Evolutionary conservation across 2,113 vertebrate genomes (phyloP), one percentile per base, ranked within the genome.

Genomic region (Peromyscus leucopus): DNA sequence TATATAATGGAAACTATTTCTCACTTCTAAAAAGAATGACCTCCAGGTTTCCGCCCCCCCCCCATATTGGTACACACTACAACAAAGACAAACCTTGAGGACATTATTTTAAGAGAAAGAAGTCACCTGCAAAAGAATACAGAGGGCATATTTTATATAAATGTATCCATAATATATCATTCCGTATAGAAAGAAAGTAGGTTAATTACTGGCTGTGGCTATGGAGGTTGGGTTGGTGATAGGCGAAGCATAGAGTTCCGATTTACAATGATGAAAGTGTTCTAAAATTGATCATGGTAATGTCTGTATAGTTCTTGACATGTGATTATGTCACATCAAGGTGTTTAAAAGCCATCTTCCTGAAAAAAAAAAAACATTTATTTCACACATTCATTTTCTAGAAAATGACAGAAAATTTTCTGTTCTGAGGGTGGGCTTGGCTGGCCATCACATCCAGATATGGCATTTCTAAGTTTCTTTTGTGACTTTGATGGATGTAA

Each of bases 251-350:
- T 7, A 8, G 61, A 13, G 7, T 82, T 88, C 63, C 11, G 67
- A 57, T 82, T 42, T 19, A 33, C 5, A 21, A 24, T 69, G 17
- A 82, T 86, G 21, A 46, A 79, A 92, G 59, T 90, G 8, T 89
- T 93, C n/a, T 90, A 71, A 94, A 92, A 74, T 75, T 63, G 42
- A 39, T 87, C 75, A 22, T 85, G n/a, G 19, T 39, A n/a, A 75
- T 89, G 9, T 4, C 39, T 90, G 55, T 42, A 92, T 69, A 63
- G 24, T 33, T 96, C 59, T 82, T 2, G 22, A 71, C 22, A 87
- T 92, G 15, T 92, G 46, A 61, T 83, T 83, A n/a, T 78, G 80
- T 46, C 57, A 96, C 39, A 89, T 33, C 80, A 90, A 74, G 69
- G 16, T 75, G 1, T 87, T 72, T 39, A 59, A 89, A 71, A 89